Base-by-base conservation (phyloP, 92 coral and sea anemone genomes). In the Anthopleura xanthogrammica region DNA sequence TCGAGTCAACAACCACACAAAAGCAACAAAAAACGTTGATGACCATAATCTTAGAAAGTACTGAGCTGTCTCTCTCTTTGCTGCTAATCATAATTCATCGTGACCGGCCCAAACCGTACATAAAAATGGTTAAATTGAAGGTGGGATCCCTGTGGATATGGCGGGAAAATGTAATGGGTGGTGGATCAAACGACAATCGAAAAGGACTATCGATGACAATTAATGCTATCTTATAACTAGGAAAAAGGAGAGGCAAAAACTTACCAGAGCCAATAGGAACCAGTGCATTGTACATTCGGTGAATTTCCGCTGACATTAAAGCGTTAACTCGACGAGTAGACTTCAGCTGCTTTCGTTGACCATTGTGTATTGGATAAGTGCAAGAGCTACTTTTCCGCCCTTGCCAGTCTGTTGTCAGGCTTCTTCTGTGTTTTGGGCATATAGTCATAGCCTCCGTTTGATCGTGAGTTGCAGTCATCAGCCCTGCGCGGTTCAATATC, bases 231-330 rank as follows among this genome's bases (percentile, higher is more conserved):
- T 29, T 29, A 29, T 29, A 29, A 29, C 36, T 29, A 29, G 57
- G 13, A 52, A 52, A 52, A 52, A 52, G 13, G 57, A 52, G 57
- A 29, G 57, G 57, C 57, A 64, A 22, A 76, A 41, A 80, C 85
- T 80, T 48, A 80, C 89, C 65, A 16, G 87, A 87, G 16, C 91
- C 85, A 70, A 88, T 80, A 56, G 87, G 87, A 17, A 88, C 87
- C 52, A 70, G 71, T 42, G 84, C 56, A 56, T 79, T 83, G 78
- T 79, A 83, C 12, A 78, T 57, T 36, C 42, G 60, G 77, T 83
- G 72, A 39, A 88, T 88, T 72, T 88, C 91, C 0, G 79, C 83
- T 6, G 87, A 87, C 87, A 87, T 72, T 20, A 64, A 40, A 56
- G 16, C 77, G 78, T 87, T 87, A 62, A 87, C 84, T 40, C 90